phyloP scores from a whole-genome alignment of 1,140 invertebrate genomes.

The Paracyclopina nana region DNA sequence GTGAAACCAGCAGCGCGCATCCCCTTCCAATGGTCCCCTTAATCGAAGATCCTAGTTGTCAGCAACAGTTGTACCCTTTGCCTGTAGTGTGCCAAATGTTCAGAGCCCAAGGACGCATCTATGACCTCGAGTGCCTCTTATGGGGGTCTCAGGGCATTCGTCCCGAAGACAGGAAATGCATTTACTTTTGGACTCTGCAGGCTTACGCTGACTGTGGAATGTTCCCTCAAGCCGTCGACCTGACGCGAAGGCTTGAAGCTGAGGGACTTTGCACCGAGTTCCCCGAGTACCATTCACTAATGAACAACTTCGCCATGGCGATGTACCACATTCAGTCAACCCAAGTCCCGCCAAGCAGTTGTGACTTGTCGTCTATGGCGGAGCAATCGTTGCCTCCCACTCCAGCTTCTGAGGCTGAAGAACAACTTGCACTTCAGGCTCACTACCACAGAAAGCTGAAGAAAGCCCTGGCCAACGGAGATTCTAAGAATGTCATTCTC shows the following conservation, averaged over 20 bases:
- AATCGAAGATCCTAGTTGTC: not conserved
- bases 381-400: too few species aligned
- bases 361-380: not conserved
- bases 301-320: slow-evolving; percentile 2
- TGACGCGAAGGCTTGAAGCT: not conserved
- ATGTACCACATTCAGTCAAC: not conserved
- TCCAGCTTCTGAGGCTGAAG: not conserved
- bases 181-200: slow-evolving; percentile 4
- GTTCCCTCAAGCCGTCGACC: not conserved
- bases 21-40: not conserved
- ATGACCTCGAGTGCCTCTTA: slow-evolving; percentile 8
- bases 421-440: not conserved
- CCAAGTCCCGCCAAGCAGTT: not conserved
- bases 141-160: not conserved
- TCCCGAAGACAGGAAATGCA: not conserved
- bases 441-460: slow-evolving; percentile 13
- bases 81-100: not conserved
- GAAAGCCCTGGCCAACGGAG: slow-evolving; percentile 1
- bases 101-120: not conserved
- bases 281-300: not conserved
- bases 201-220: not conserved
- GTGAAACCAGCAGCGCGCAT: not conserved
- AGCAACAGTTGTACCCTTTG: not conserved
- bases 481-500: slow-evolving; percentile 13
- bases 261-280: not conserved